These are phyloP conservation scores for Drosophila orena DNA, from an alignment of 1,140 invertebrate genomes.

Conservation along the genomic window DNA sequence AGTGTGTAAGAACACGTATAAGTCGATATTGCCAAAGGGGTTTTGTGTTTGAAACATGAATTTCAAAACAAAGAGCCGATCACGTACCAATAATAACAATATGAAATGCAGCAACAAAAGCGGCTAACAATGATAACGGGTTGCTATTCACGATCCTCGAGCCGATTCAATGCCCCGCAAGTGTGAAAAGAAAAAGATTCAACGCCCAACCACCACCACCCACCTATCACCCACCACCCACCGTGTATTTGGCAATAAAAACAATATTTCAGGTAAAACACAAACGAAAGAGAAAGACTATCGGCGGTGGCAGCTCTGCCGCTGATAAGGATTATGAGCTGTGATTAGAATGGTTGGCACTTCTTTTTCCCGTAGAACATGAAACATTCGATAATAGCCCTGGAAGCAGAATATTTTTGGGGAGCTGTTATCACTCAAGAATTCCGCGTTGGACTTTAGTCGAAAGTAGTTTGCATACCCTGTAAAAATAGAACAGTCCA, in stretches of 20 bases:
- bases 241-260: not conserved
- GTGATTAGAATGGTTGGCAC: constrained; percentile 33
- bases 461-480: constrained; percentile 42
- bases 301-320: constrained; percentile 16
- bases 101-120: constrained; percentile 49
- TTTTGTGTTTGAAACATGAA: constrained; percentile 37
- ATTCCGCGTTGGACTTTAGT: constrained; percentile 45
- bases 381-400: constrained; percentile 54
- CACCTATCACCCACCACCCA: not conserved
- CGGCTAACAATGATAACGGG: constrained; percentile 45
- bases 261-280: constrained; percentile 1
- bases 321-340: constrained; percentile 53
- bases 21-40: constrained; percentile 26
- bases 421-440: constrained; percentile 39
- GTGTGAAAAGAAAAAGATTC: constrained; percentile 38
- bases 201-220: not conserved
- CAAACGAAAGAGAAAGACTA: not conserved
- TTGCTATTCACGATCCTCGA: constrained; percentile 16
- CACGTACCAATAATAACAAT: constrained; percentile 50
- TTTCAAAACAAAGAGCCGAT: constrained; percentile 47
- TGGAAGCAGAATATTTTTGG: constrained; percentile 38
- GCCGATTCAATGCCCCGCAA: constrained; percentile 41
- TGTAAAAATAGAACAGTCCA: not conserved
- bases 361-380: constrained; percentile 26
- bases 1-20: constrained; percentile 29